These are phyloP conservation scores for Rutilus rutilus DNA, from an alignment of 2,113 vertebrate species.

Conservation along the genomic window DNA sequence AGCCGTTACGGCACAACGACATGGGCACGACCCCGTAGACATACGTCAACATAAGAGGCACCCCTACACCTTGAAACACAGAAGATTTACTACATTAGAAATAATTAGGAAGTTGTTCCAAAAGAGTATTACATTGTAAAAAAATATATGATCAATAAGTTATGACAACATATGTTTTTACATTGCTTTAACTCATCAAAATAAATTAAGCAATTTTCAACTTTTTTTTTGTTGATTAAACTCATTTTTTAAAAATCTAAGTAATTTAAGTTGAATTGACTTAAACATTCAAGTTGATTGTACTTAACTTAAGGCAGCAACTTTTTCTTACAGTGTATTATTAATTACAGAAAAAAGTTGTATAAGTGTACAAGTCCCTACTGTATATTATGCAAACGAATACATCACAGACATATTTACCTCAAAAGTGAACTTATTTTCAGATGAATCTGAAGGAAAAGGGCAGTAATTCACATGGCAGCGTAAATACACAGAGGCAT, in stretches of 20 bases:
- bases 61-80: conserved; percentile 75
- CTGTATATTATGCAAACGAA: neutral
- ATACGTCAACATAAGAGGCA: conserved; percentile 85
- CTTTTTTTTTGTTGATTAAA: too few species aligned
- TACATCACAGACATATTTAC: conserved; percentile 1
- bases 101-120: neutral
- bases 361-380: neutral
- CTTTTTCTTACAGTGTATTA: neutral
- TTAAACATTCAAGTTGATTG: too few species aligned
- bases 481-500: conserved; percentile 24
- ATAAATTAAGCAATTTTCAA: too few species aligned
- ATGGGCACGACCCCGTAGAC: conserved; percentile 85
- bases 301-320: too few species aligned
- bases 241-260: too few species aligned
- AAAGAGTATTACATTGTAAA: neutral
- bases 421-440: neutral
- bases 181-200: too few species aligned
- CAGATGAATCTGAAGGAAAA: neutral
- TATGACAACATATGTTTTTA: too few species aligned
- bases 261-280: too few species aligned
- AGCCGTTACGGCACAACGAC: conserved; percentile 82
- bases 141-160: too few species aligned
- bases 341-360: neutral
- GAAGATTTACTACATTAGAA: neutral
- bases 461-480: conserved; percentile 19